A percentile compares a stretch with the other conserved stretches of the same genome.
Conservation (phyloP, 2,797 vertebrate genomes). For the Dallia pectoralis region DNA sequence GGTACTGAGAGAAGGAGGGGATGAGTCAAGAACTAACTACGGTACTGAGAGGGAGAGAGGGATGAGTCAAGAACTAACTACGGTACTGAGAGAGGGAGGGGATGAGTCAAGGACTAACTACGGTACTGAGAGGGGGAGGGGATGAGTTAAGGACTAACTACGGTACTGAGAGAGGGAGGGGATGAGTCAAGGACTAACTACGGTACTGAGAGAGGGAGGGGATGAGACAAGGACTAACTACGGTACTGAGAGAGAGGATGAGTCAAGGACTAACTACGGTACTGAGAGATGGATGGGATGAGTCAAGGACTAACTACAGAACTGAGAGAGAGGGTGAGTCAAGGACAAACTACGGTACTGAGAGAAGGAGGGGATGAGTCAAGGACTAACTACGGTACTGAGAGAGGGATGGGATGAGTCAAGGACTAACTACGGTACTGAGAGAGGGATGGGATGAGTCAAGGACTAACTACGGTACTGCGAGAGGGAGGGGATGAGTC, state of each 20-base stretch:
- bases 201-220: too few species aligned
- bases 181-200: too few species aligned
- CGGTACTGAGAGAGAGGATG: not conserved
- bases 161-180: constrained; percentile 53
- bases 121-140: not conserved
- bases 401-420: not conserved
- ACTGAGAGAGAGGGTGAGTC: not conserved
- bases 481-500: not conserved
- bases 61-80: not conserved
- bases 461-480: too few species aligned
- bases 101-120: not conserved
- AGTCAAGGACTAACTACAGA: not conserved
- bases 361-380: not conserved
- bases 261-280: not conserved
- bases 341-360: not conserved
- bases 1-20: not conserved
- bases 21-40: not conserved
- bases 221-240: not conserved
- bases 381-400: not conserved
- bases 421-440: constrained; percentile 63
- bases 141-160: constrained; percentile 45
- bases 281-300: not conserved
- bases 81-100: not conserved
- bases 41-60: not conserved
- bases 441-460: not conserved